phyloP scores from a whole-genome alignment of 2,797 vertebrate genomes.

The Aselliscus stoliczkanus region DNA sequence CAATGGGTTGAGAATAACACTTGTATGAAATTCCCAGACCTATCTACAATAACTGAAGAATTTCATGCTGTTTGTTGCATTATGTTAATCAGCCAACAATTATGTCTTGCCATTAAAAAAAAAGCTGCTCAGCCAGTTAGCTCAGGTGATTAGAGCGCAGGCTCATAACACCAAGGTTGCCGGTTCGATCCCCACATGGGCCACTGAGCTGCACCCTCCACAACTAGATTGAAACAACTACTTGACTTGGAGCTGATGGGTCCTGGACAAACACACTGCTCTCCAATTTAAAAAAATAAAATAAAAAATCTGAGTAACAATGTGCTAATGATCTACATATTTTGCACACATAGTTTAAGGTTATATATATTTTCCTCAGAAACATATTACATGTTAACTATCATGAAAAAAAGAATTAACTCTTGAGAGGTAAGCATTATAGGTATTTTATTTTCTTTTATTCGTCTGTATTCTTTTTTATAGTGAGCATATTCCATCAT shows the following conservation, averaged over 20 bases:
- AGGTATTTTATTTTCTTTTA: neutral
- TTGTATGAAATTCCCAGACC: neutral
- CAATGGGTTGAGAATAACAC: neutral
- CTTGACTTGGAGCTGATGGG: too few species aligned
- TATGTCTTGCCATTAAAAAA: neutral
- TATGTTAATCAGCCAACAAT: neutral
- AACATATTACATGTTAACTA: neutral
- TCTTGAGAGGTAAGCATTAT: neutral
- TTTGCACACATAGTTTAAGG: neutral
- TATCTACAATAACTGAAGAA: neutral
- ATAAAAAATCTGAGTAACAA: neutral
- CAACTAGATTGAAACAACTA: too few species aligned
- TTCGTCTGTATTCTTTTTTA: neutral
- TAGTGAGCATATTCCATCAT: neutral
- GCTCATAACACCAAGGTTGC: too few species aligned
- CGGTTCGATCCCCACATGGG: too few species aligned
- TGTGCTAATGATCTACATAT: neutral
- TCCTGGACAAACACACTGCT: too few species aligned
- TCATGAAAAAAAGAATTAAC: neutral
- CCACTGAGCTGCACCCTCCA: too few species aligned
- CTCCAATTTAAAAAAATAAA: neutral
- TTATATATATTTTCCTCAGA: neutral
- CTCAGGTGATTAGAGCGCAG: too few species aligned
- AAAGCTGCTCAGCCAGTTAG: too few species aligned
- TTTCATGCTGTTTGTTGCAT: neutral